These are phyloP conservation scores for Pollimyrus isidori DNA, from an alignment of 2,113 vertebrate species.

Conservation along the genomic window DNA sequence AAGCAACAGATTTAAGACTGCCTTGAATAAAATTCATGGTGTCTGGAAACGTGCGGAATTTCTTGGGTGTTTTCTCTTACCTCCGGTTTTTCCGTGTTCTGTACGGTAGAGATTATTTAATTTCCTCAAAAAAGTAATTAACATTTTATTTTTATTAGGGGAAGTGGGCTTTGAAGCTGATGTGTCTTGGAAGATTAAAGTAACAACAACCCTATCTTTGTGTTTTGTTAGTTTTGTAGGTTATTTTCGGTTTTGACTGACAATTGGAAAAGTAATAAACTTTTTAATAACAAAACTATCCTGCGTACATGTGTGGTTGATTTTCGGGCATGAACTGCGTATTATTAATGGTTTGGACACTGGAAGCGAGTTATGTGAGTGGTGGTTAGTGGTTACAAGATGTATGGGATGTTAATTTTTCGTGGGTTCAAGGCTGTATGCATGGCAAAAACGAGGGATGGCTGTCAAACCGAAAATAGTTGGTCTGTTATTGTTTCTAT, in stretches of 20 bases:
- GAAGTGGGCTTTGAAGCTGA: neutral
- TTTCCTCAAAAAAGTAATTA: neutral
- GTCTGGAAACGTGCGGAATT: neutral
- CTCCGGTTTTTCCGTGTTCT: slow-evolving; percentile 1
- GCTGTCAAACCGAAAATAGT: neutral
- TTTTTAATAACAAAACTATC: slow-evolving; percentile 20
- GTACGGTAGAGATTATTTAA: neutral
- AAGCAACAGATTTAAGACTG: neutral
- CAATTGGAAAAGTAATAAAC: slow-evolving; percentile 20
- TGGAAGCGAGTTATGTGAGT: neutral
- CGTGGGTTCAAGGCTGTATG: neutral
- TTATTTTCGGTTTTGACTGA: slow-evolving; percentile 18
- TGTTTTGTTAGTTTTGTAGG: slow-evolving; percentile 7
- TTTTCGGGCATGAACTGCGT: neutral
- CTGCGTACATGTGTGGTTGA: neutral
- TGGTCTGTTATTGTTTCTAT: neutral
- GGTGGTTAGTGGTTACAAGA: neutral
- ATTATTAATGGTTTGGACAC: neutral
- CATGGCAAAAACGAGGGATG: neutral
- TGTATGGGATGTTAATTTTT: neutral
- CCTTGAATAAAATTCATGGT: neutral
- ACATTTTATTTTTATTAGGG: neutral
- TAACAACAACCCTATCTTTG: slow-evolving; percentile 1
- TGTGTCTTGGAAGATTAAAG: neutral
- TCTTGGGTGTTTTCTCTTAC: neutral